Base-by-base conservation (phyloP, 2,888 invertebrate species). In the Chironomus tentans region DNA sequence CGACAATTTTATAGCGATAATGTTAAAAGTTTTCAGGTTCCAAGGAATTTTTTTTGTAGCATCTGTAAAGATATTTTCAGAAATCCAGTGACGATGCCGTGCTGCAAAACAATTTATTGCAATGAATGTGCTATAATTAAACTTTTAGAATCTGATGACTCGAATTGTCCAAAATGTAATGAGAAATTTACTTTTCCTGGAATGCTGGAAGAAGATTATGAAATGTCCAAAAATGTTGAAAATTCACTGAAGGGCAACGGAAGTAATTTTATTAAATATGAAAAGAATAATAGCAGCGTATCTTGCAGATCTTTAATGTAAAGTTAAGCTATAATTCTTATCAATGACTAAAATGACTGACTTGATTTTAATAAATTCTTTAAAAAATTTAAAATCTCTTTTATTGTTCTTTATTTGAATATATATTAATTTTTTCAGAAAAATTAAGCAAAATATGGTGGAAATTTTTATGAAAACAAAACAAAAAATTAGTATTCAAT, bases 61-160 rank as follows among this genome's bases (percentile, higher is more conserved):
- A 88, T 99, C 76, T 99, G 99, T 84, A 89, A 93, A 73, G 95
- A 97, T 83, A 86, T 98, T 61, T 88, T 98, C 78, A 91, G 92
- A 0, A 98, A 99, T 84, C 98, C 98, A 56, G 97, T 98, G 28
- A 93, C 98, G 89, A 96, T 97, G 82, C 96, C 97, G 0, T 99
- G 98, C 83, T 99, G 99, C 84, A 98, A 98, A 4, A 95, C 94
- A 83, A 97, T 97, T 10, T 99, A 96, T 85, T 99, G 99, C 84
- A 98, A 98, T 84, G 98, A 98, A 84, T 99, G 99, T 86, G 93
- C 97, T 77, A 88, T 97, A 78, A 92, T 92, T 77, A 91, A 92
- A 68, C 85, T 98, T 70, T 82, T 98, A 76, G 97, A 97, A 81
- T 94, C 95, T 0, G 97, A 97, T 81, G 95, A 97, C 78, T 95